Evolutionary conservation across 2,113 vertebrate species (phyloP), one percentile per base, ranked within the genome.

Genomic region (Nanorana parkeri): DNA sequence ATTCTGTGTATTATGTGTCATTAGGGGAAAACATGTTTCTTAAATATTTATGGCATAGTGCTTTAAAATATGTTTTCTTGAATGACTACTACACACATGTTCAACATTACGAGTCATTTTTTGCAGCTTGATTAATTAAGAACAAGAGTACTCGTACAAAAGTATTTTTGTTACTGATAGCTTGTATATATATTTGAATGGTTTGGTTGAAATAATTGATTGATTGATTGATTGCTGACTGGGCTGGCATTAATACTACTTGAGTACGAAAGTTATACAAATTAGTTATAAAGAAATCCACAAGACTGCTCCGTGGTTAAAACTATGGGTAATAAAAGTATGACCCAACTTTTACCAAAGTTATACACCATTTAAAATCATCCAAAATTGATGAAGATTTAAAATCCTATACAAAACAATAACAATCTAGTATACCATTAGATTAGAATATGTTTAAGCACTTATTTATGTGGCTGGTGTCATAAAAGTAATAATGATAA

Each of bases 1-100:
- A 85, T 60, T 68, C 65, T 79, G 71, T 83, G 78, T 84, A 89
- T 86, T 86, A 66, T 83, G 89, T 86, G 77, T 87, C 86, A 80
- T 89, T 52, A 78, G 87, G 85, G 81, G 85, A 85, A 68, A 55
- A 20, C 28, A 29, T 17, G 28, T 78, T 78, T 68, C n/a, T 24
- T 68, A 69, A 69, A 61, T 80, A 80, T 80, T 80, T 20, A 80
- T 80, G 55, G 47, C 54, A 61, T 47, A 55, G 60, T 26, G n/a
- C 51, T 8, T 58, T 47, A 47, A 47, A 47, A 47, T 15, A 47
- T 47, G 58, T 68, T 75, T 65, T 32, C 41, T 51, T 7, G 26
- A 64, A 21, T 24, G 21, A 23, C 61, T 64, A 21, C 15, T 47
- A 47, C 4, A 20, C 16, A 60, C 10, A 66, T 65, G 19, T 29